Percentiles rank a stretch among this genome's conserved stretches.
phyloP scores from a whole-genome alignment of 1,140 invertebrate species.

The Dreissena rostriformis region DNA sequence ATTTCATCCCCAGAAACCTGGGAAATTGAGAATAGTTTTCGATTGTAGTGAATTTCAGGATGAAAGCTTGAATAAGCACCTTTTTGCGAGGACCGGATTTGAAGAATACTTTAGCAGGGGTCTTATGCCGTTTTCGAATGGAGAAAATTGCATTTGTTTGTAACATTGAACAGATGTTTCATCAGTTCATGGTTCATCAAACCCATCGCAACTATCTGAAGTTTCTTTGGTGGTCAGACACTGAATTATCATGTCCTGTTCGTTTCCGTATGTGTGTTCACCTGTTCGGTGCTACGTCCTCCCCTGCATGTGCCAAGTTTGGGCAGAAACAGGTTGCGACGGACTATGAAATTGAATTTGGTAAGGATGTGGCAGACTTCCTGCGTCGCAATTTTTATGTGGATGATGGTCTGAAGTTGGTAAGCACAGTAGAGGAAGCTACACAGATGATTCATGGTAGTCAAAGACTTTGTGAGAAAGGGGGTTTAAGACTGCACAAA shows the following conservation, averaged over 20 bases:
- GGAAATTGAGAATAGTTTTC: constrained; percentile 63
- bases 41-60: constrained; percentile 55
- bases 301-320: constrained; percentile 60
- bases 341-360: constrained; percentile 1
- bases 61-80: constrained; percentile 64
- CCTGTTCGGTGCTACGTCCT: constrained; percentile 59
- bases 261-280: constrained; percentile 18
- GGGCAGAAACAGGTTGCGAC: constrained; percentile 52
- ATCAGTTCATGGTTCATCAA: constrained; percentile 45
- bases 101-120: constrained; percentile 58
- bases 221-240: constrained; percentile 59
- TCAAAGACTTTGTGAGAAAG: constrained; percentile 48
- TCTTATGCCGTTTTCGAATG: constrained; percentile 60
- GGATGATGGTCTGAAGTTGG: constrained; percentile 64
- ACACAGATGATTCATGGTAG: constrained; percentile 49
- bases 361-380: constrained; percentile 36
- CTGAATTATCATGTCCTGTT: background rate
- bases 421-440: constrained; percentile 46
- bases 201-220: constrained; percentile 42
- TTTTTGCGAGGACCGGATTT: constrained; percentile 64
- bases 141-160: constrained; percentile 60
- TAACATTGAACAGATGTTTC: constrained; percentile 67
- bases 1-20: constrained; percentile 53
- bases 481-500: constrained; percentile 63
- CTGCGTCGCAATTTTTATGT: constrained; percentile 65